A percentile compares a stretch with the other conserved stretches of the same genome.
Evolutionary conservation across 2,113 vertebrate species (phyloP).

Genomic region (Zeus faber): DNA sequence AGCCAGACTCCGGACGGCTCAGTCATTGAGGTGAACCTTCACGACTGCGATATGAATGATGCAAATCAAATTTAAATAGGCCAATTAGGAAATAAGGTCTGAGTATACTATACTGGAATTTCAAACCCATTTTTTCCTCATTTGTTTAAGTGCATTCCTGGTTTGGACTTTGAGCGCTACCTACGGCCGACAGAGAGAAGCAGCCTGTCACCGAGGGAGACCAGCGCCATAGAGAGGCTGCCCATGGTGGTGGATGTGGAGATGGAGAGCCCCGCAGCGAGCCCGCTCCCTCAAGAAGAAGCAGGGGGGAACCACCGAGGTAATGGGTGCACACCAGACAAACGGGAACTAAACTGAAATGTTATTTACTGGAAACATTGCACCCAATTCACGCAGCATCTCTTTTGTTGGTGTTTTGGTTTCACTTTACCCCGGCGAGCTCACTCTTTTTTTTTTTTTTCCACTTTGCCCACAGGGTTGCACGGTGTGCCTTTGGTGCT

Average conservation of each 20-base stretch:
- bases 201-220: conserved; percentile 52
- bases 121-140: too few relatives aligned
- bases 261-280: conserved; percentile 65
- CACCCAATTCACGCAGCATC: too few relatives aligned
- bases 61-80: too few relatives aligned
- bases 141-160: conserved; percentile 48
- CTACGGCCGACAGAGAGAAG: conserved; percentile 54
- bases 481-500: conserved; percentile 38
- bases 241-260: conserved; percentile 48
- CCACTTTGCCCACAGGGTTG: conserved; percentile 47
- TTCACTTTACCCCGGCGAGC: background rate
- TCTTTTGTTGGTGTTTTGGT: too few relatives aligned
- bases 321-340: background rate
- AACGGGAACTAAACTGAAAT: background rate
- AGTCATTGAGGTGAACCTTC: conserved; percentile 56
- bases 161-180: conserved; percentile 74
- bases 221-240: conserved; percentile 32
- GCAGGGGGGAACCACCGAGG: conserved; percentile 17
- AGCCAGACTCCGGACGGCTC: conserved; percentile 40
- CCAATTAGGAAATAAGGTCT: too few relatives aligned
- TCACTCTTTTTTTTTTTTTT: conserved; percentile 6
- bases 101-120: too few relatives aligned
- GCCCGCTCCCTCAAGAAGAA: conserved; percentile 30
- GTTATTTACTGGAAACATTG: background rate
- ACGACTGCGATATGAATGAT: too few relatives aligned